A percentile compares a stretch with the other conserved stretches of the same genome.
phyloP scores from a whole-genome alignment of 2,888 invertebrate genomes.

The Orthosia gothica region DNA sequence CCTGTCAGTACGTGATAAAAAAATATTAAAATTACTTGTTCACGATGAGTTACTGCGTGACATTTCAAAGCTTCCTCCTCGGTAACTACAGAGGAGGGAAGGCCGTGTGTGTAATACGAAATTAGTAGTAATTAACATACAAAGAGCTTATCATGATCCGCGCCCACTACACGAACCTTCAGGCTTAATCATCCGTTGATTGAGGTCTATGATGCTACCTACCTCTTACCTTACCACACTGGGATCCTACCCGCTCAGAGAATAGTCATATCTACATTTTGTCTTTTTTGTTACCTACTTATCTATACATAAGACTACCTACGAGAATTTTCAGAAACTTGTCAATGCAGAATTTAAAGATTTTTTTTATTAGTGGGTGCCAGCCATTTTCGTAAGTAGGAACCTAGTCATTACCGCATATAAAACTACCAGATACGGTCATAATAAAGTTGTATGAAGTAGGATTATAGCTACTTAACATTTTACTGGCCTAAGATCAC shows the following conservation, averaged over 20 bases:
- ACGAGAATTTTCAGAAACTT: not conserved
- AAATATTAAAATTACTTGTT: not conserved
- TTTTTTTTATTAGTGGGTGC: not conserved
- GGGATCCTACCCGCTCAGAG: not conserved
- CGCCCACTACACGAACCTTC: conserved; percentile 69
- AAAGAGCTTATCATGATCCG: conserved; percentile 70
- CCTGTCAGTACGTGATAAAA: not conserved
- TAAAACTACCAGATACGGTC: conserved; percentile 22
- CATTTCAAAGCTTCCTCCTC: conserved; percentile 57
- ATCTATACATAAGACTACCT: not conserved
- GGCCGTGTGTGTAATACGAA: conserved; percentile 66
- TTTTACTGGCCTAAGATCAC: conserved; percentile 42
- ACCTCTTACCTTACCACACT: not conserved
- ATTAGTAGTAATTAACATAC: conserved; percentile 78
- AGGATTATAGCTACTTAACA: conserved; percentile 24
- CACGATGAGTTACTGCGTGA: conserved; percentile 23
- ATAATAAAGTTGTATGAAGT: conserved; percentile 33
- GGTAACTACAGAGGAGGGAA: conserved; percentile 37
- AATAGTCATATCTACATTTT: conserved; percentile 2
- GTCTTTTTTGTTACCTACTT: not conserved
- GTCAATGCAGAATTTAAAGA: not conserved
- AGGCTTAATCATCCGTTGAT: conserved; percentile 66
- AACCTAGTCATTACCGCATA: conserved; percentile 9
- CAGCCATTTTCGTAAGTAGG: not conserved
- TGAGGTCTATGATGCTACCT: conserved; percentile 9